phyloP scores from a whole-genome alignment of 2,113 vertebrate genomes.

The Mus musculus region GRCm39 chr5:127271001-127271500 shows the following conservation, averaged over 20 bases:
- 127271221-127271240: background rate
- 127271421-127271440: rapidly evolving
- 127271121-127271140: background rate
- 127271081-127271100: background rate
- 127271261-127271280: rapidly evolving
- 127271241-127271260: background rate
- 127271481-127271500: rapidly evolving
- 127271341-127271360: background rate
- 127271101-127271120: background rate
- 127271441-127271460: background rate
- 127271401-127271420: rapidly evolving
- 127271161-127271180: background rate
- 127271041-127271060: background rate
- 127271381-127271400: rapidly evolving
- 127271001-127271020: background rate
- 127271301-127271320: background rate
- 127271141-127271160: background rate
- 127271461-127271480: rapidly evolving
- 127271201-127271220: no score
- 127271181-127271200: background rate
- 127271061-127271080: background rate
- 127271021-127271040: background rate
- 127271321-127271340: no score
- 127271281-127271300: background rate
- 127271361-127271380: background rate